Percentiles rank a stretch among this genome's conserved stretches.
Evolutionary conservation across 1,140 invertebrate species (phyloP).

Genomic region (Bombus fervidus): DNA sequence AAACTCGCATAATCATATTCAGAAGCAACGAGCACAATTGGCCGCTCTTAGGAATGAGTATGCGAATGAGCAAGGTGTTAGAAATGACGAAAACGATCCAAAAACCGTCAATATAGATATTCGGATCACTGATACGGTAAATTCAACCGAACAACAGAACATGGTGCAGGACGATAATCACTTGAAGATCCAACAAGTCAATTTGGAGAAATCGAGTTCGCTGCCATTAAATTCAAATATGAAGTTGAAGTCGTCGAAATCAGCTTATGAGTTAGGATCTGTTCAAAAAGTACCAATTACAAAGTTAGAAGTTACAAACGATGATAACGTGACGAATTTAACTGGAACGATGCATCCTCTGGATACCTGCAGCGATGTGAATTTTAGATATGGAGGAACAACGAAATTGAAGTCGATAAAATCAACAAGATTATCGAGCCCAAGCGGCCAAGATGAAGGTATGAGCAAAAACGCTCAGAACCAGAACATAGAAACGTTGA

Average conservation of each 20-base stretch:
- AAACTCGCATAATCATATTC: constrained; percentile 86
- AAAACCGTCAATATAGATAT: constrained; percentile 80
- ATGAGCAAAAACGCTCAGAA: constrained; percentile 70
- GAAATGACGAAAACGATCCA: constrained; percentile 78
- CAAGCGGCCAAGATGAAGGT: constrained; percentile 61
- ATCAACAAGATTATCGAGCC: constrained; percentile 67
- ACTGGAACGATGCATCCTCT: constrained; percentile 82
- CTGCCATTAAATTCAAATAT: constrained; percentile 76
- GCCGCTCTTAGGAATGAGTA: constrained; percentile 72
- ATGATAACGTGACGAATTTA: constrained; percentile 74
- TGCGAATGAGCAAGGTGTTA: constrained; percentile 49
- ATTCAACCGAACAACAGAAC: constrained; percentile 49
- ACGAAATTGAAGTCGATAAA: constrained; percentile 86
- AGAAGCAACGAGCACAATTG: constrained; percentile 81
- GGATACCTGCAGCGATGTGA: constrained; percentile 85
- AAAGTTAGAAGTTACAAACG: constrained; percentile 75
- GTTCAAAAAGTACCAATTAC: constrained; percentile 82
- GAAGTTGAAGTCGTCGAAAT: constrained; percentile 81
- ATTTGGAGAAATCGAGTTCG: constrained; percentile 76
- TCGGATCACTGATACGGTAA: constrained; percentile 77
- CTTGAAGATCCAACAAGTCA: constrained; percentile 69
- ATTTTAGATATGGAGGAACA: constrained; percentile 86
- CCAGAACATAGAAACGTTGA: constrained; percentile 73
- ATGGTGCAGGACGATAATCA: constrained; percentile 58
- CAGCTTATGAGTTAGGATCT: constrained; percentile 82